phyloP scores from a whole-genome alignment of 2,888 invertebrate genomes.

The Cerastis rubricosa region DNA sequence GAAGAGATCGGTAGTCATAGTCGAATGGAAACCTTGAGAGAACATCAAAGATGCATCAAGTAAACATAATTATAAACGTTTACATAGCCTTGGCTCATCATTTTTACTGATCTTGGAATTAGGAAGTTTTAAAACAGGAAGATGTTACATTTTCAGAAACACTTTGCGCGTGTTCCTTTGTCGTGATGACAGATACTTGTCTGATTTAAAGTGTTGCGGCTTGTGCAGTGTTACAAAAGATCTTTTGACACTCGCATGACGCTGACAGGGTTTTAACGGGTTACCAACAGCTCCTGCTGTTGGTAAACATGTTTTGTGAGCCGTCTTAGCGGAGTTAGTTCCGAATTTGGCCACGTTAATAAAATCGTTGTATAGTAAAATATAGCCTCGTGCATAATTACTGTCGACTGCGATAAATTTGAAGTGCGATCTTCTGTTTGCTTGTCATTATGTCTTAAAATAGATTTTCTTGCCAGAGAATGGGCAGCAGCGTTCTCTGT shows the following conservation, averaged over 20 bases:
- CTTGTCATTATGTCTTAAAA: no score
- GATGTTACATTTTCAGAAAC: constrained; percentile 11
- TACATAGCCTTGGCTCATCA: constrained; percentile 38
- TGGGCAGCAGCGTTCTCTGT: no score
- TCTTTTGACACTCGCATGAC: background rate
- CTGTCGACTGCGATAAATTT: background rate
- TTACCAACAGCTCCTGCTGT: background rate
- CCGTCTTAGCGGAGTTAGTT: background rate
- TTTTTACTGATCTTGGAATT: constrained; percentile 27
- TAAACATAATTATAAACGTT: constrained; percentile 61
- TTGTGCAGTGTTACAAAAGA: background rate
- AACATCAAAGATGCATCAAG: constrained; percentile 67
- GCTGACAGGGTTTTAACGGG: background rate
- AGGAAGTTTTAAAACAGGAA: constrained; percentile 21
- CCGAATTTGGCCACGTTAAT: background rate
- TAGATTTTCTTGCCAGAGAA: no score
- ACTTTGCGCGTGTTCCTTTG: constrained; percentile 24
- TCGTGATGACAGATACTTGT: constrained; percentile 29
- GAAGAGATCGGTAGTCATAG: constrained; percentile 50
- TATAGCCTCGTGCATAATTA: background rate
- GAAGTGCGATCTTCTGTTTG: background rate
- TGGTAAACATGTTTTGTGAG: background rate
- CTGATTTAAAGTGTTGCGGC: background rate
- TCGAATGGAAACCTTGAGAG: constrained; percentile 64
- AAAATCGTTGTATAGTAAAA: background rate